phyloP scores from a whole-genome alignment of 2,888 invertebrate genomes.

The Torymus texanus region DNA sequence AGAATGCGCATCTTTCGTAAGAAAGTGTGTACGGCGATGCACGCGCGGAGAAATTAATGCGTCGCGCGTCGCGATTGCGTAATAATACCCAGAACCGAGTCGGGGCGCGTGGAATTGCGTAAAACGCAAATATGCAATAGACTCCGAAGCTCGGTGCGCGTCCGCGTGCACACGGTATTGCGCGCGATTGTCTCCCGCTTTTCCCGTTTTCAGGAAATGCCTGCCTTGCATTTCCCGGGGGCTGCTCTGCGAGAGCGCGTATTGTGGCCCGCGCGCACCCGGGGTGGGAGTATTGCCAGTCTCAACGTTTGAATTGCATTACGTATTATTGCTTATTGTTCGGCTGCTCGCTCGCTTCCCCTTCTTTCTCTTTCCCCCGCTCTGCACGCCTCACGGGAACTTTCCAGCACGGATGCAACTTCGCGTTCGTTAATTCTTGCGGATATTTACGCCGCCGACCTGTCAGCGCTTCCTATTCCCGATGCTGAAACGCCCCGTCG shows the following conservation, averaged over 20 bases:
- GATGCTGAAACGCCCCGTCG: conserved; percentile 12
- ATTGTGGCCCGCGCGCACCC: conserved; percentile 66
- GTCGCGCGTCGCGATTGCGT: conserved; percentile 63
- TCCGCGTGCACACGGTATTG: conserved; percentile 62
- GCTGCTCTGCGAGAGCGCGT: conserved; percentile 7
- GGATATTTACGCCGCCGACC: conserved; percentile 56
- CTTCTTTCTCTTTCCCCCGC: conserved; percentile 15
- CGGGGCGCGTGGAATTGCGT: conserved; percentile 66
- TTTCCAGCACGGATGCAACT: conserved; percentile 56
- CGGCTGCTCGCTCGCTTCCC: conserved; percentile 61
- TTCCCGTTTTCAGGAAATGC: conserved; percentile 69
- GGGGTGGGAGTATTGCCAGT: conserved; percentile 68
- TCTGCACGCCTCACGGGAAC: conserved; percentile 27
- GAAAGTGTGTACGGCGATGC: background rate
- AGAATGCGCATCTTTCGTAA: background rate
- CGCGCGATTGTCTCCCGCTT: conserved; percentile 65
- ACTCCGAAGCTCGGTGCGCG: conserved; percentile 58
- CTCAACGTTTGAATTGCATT: conserved; percentile 73
- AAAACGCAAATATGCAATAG: conserved; percentile 71
- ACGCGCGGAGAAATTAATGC: conserved; percentile 35
- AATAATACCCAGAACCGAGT: conserved; percentile 62
- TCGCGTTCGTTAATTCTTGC: conserved; percentile 59
- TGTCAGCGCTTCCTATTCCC: conserved; percentile 26
- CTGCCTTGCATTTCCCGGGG: conserved; percentile 70
- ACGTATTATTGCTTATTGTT: conserved; percentile 74